Base-by-base conservation (phyloP, 2,888 invertebrate species). In the Epinotia bilunana region DNA sequence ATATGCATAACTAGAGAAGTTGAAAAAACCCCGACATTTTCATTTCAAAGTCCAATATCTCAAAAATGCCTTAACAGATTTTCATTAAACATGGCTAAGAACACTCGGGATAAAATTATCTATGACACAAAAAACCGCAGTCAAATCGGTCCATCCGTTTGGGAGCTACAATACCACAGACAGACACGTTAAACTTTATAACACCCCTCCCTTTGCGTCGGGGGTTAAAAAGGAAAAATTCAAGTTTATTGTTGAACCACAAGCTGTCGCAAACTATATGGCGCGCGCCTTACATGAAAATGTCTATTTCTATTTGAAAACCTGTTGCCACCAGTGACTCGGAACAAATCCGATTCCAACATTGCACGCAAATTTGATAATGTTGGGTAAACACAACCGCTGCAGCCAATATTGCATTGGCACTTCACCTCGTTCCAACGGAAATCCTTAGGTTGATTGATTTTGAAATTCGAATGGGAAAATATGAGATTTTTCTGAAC, bases 301-400 rank as follows among this genome's bases (percentile, higher is more conserved):
- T 62, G 46, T 63, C 20, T 20, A 23, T 46, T 18, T n/a, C 63
- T 23, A 63, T 46, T 63, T 20, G 63, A 63, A 63, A 63, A 46
- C 63, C 20, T 46, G 63, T 63, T 63, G 63, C 46, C 63, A 23
- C 13, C 4, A 63, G 63, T 46, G 18, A 53, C 13, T 53, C 7
- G 43, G 20, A 46, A 63, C 63, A 63, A 46, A 63, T 63, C 63
- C 43, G 46, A 63, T 63, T 63, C 46, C 12, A 53, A 46, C 63
- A 18, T 43, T 13, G 62, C 39, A 43, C 20, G 63, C 43, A 46
- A 63, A 63, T 63, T 23, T 63, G 46, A 46, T 46, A 63, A 63
- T 63, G 20, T 43, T 20, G 23, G 46, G 20, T 46, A 63, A 63
- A 63, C 46, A 63, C 18, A 46, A 11, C 33, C n/a, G n/a, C 16